phyloP scores from a whole-genome alignment of 2,113 vertebrate species.

The Apeltes quadracus region DNA sequence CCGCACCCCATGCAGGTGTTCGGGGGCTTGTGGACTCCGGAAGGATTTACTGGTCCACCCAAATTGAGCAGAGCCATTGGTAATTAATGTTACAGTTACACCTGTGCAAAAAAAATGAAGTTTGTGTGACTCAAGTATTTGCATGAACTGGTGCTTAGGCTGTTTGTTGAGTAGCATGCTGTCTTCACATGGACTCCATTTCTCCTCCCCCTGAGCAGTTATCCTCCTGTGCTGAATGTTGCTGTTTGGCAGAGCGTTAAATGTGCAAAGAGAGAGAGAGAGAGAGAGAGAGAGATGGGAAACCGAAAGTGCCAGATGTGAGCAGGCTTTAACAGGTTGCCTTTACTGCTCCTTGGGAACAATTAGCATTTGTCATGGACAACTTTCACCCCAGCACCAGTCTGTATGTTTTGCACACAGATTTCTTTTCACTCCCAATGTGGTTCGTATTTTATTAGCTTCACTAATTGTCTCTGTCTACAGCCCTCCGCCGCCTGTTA shows the following conservation, averaged over 20 bases:
- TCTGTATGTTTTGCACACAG: conserved; percentile 61
- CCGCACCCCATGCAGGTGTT: background rate
- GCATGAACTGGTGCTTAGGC: background rate
- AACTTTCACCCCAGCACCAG: conserved; percentile 41
- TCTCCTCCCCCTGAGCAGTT: conserved; percentile 34
- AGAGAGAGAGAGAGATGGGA: conserved; percentile 14
- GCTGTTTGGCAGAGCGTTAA: conserved; percentile 47
- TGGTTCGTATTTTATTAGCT: conserved; percentile 71
- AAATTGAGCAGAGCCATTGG: background rate
- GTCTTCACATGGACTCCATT: conserved; percentile 17
- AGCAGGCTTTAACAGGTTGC: conserved; percentile 63
- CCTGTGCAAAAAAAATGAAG: background rate
- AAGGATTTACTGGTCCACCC: conserved; percentile 18
- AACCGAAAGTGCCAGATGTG: conserved; percentile 63
- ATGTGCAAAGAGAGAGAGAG: conserved; percentile 31
- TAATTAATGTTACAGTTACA: background rate
- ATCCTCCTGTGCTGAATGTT: conserved; percentile 44
- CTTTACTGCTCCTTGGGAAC: conserved; percentile 61
- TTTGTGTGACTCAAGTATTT: background rate
- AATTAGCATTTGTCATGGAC: conserved; percentile 69
- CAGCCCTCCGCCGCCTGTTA: conserved; percentile 48
- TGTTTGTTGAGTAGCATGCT: conserved; percentile 1
- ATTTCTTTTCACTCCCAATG: conserved; percentile 63
- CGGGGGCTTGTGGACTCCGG: background rate
- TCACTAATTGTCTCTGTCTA: conserved; percentile 67